A percentile compares a stretch with the other conserved stretches of the same genome.
phyloP scores from a whole-genome alignment of 2,113 vertebrate genomes.

The Sus scrofa region DNA sequence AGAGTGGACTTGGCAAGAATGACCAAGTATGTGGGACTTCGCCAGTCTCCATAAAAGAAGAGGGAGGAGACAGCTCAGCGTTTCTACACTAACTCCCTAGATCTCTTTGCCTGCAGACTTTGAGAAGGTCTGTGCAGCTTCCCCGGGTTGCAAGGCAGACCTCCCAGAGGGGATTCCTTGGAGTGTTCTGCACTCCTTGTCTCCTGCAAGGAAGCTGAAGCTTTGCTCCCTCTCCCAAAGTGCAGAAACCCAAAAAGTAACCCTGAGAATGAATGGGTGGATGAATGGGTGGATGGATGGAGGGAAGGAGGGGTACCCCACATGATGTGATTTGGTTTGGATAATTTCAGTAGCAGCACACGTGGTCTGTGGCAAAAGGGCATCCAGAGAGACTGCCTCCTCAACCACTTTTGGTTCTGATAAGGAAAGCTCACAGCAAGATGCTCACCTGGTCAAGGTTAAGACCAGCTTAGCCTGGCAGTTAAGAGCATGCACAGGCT shows the following conservation, averaged over 20 bases:
- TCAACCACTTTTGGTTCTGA: conserved; percentile 39
- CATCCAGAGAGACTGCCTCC: neutral
- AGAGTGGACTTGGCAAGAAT: neutral
- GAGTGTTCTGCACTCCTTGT: neutral
- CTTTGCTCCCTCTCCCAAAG: neutral
- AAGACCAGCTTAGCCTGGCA: neutral
- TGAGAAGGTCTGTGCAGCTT: neutral
- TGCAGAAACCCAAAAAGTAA: conserved; percentile 66
- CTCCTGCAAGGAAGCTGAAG: neutral
- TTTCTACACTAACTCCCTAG: neutral
- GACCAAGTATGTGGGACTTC: neutral
- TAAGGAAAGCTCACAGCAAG: conserved; percentile 45
- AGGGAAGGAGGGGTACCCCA: conserved; percentile 47
- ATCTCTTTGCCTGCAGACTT: neutral
- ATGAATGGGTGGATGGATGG: neutral
- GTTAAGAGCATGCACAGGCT: neutral
- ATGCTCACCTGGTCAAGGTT: conserved; percentile 32
- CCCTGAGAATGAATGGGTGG: conserved; percentile 72
- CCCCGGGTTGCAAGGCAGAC: neutral
- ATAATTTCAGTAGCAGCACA: conserved; percentile 67
- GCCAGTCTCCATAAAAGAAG: neutral
- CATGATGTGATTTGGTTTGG: conserved; percentile 58
- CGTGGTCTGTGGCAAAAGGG: conserved; percentile 58
- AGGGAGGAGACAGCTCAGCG: neutral
- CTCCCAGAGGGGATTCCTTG: neutral